A percentile compares a stretch with the other conserved stretches of the same genome.
phyloP scores from a whole-genome alignment of 2,888 invertebrate genomes.

The Keiferia lycopersicella region DNA sequence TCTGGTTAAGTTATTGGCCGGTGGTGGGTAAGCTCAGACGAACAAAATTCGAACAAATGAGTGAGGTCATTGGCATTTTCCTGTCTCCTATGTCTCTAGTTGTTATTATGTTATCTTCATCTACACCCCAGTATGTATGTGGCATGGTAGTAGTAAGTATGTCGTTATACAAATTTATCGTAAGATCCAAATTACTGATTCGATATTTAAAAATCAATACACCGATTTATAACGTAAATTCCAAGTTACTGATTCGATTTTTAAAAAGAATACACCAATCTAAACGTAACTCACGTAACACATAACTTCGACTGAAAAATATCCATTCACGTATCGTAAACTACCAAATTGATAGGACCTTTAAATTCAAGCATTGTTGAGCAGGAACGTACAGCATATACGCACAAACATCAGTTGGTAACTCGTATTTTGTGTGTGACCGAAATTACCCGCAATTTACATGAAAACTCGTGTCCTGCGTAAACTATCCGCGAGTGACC shows the following conservation, averaged over 20 bases:
- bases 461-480: conserved; percentile 19
- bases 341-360: not conserved
- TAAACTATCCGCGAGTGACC: conserved; percentile 21
- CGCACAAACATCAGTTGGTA: not conserved
- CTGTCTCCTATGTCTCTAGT: conserved; percentile 12
- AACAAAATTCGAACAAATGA: conserved; percentile 41
- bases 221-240: too few species aligned
- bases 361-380: not conserved
- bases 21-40: conserved; percentile 35
- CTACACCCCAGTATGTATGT: too few species aligned
- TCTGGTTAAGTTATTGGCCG: conserved; percentile 31
- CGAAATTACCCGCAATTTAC: conserved; percentile 12
- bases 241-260: too few species aligned
- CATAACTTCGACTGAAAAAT: too few species aligned
- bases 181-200: too few species aligned
- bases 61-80: conserved; percentile 39
- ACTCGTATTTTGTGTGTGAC: not conserved
- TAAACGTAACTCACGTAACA: too few species aligned
- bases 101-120: not conserved
- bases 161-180: too few species aligned
- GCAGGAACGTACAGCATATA: not conserved
- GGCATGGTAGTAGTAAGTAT: not conserved
- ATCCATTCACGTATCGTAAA: not conserved
- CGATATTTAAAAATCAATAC: too few species aligned
- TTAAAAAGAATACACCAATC: too few species aligned